Conservation (phyloP, 92 coral and sea anemone genomes). For the Palythoa heliodiscus region DNA sequence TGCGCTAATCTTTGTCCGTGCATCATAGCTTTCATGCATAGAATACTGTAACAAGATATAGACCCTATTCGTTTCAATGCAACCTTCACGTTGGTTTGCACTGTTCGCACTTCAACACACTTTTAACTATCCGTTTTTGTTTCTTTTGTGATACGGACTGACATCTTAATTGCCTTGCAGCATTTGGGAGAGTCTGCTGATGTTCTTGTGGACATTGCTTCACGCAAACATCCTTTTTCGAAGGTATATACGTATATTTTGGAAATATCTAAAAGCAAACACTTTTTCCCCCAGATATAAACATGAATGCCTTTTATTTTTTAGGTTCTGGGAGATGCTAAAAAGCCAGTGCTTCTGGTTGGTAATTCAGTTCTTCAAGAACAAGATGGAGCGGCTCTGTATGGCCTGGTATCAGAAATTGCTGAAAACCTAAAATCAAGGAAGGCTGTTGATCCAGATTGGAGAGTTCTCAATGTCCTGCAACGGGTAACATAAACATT, state of each 20-base stretch:
- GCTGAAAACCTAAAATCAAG: conserved; percentile 81
- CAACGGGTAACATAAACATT: conserved; percentile 69
- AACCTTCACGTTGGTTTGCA: neutral
- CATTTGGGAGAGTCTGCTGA: conserved; percentile 87
- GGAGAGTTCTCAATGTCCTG: conserved; percentile 97
- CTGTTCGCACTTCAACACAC: neutral
- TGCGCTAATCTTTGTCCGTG: no score
- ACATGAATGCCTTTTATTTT: neutral
- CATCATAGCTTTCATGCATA: no score
- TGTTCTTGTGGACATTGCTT: conserved; percentile 69
- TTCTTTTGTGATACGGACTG: neutral
- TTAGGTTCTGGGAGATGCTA: conserved; percentile 81
- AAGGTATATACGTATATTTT: conserved; percentile 62
- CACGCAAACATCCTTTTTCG: conserved; percentile 91
- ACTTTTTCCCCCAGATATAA: neutral
- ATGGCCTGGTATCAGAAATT: conserved; percentile 76
- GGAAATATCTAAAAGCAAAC: neutral
- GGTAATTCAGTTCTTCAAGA: conserved; percentile 91
- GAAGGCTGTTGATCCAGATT: conserved; percentile 69
- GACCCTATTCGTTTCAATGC: neutral
- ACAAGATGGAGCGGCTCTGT: conserved; percentile 74
- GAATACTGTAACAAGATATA: neutral
- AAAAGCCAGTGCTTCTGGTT: conserved; percentile 86
- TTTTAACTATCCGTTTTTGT: neutral
- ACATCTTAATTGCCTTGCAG: conserved; percentile 48